Percentiles rank a stretch among this genome's conserved stretches.
Evolutionary conservation across 2,797 vertebrate genomes (phyloP).

Genomic region (Acanthis flammea): DNA sequence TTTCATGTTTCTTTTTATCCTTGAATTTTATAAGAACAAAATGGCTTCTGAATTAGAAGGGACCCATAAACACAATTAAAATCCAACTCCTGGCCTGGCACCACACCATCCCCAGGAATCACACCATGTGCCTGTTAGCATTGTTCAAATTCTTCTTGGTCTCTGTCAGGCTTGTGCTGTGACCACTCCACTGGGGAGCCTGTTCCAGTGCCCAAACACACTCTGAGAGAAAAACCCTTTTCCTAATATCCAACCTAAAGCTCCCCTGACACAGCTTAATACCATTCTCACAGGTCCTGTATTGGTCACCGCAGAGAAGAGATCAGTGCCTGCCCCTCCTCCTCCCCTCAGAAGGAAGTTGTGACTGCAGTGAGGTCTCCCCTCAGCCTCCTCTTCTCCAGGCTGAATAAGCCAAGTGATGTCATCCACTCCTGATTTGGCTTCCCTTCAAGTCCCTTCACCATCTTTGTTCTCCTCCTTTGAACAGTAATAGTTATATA

Average conservation of each 20-base stretch:
- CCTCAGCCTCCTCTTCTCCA: not conserved
- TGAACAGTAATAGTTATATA: not conserved
- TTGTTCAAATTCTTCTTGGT: not conserved
- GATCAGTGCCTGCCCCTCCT: fast-evolving
- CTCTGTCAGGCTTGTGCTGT: not conserved
- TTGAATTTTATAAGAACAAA: not conserved
- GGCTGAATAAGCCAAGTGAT: not conserved
- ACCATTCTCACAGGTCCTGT: not conserved
- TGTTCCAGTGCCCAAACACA: fast-evolving
- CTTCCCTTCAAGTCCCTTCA: not conserved
- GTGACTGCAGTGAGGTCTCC: not conserved
- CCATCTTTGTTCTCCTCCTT: not conserved
- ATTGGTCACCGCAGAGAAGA: not conserved
- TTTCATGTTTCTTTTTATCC: not conserved
- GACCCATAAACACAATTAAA: fast-evolving
- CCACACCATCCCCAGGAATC: fast-evolving
- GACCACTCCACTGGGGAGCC: not conserved
- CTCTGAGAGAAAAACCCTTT: not conserved
- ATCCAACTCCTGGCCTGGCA: not conserved
- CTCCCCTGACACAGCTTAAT: not conserved
- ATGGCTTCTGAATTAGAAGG: not conserved
- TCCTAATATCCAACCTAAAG: too few relatives aligned
- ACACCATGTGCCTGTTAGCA: too few relatives aligned
- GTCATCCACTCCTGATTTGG: fast-evolving
- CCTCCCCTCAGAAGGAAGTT: not conserved